Base-by-base conservation (phyloP, 2,113 vertebrate genomes). In the Cebus imitator region DNA sequence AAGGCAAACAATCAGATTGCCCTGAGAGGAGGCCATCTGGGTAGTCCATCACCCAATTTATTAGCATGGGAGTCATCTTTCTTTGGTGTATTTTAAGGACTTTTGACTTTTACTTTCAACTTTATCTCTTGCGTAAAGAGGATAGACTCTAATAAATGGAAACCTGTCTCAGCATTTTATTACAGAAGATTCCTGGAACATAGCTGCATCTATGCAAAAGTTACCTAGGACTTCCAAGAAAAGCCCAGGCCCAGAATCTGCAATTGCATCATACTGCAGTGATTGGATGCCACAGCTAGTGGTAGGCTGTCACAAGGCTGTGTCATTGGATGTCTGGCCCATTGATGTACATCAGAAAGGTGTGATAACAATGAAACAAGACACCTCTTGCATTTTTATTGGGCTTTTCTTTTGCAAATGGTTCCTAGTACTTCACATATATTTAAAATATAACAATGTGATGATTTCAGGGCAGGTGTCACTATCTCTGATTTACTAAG, bases 221-320 rank as follows among this genome's bases (percentile, higher is more conserved):
- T 87, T 87, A 64, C 40, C 43, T 48, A 87, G 81, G 55, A 85
- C 95, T 93, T 95, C 68, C 73, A 32, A 91, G 93, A 72, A 92
- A 76, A 92, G 11, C 12, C 12, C 11, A 64, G 88, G 48, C 37
- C 78, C 14, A 8, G 68, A 52, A 84, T 88, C 89, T 91, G 21
- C 10, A 27, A 23, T 30, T 64, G 55, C 37, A 30, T 75, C 58
- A 73, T 0, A 8, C 50, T 43, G 3, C 25, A 73, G 23, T 52
- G 91, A 48, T 4, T 72, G 27, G 23, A 27, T 27, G 73, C 72
- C 73, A 79, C 43, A n/a, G 73, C 58, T 48, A 20, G 57, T 32
- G 20, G 20, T 8, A 45, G 43, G 14, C 40, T 73, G 79, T 91
- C 61, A 64, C 5, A 14, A 12, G 61, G 27, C 61, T 64, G 27